Evolutionary conservation across 2,888 invertebrate species (phyloP).

Genomic region (Drosophila melanosoma): DNA sequence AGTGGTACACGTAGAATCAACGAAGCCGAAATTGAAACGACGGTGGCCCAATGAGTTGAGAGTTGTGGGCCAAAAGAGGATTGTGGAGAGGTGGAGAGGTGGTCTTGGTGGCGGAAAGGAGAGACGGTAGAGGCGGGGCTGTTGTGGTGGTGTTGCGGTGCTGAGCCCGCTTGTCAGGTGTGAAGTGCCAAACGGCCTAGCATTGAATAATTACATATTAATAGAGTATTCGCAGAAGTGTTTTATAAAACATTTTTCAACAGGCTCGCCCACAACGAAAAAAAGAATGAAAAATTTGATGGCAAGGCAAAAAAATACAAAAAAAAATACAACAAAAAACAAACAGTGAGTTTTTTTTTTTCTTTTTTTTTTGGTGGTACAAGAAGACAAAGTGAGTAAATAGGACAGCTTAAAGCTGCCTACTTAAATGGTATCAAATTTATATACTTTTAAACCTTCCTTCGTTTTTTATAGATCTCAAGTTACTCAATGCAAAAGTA

Average conservation of each 20-base stretch:
- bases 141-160: constrained; percentile 15
- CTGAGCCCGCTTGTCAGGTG: constrained; percentile 57
- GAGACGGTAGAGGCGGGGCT: constrained; percentile 1
- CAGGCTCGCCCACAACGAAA: constrained; percentile 20
- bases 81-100: constrained; percentile 10
- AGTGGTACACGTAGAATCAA: constrained; percentile 12
- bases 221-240: constrained; percentile 75
- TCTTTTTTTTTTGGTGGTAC: neutral
- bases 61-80: constrained; percentile 12
- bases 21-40: constrained; percentile 57
- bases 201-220: constrained; percentile 82
- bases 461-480: neutral
- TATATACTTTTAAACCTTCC: neutral
- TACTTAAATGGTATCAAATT: neutral
- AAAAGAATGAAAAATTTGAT: constrained; percentile 4
- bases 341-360: neutral
- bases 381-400: neutral
- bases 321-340: neutral
- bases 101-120: neutral
- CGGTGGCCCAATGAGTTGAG: constrained; percentile 25
- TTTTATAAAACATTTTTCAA: constrained; percentile 68
- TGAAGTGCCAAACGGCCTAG: constrained; percentile 72
- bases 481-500: neutral
- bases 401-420: constrained; percentile 6
- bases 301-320: neutral